Evolutionary conservation across 1,140 invertebrate species (phyloP).

Genomic region (Drosophila nasuta): DNA sequence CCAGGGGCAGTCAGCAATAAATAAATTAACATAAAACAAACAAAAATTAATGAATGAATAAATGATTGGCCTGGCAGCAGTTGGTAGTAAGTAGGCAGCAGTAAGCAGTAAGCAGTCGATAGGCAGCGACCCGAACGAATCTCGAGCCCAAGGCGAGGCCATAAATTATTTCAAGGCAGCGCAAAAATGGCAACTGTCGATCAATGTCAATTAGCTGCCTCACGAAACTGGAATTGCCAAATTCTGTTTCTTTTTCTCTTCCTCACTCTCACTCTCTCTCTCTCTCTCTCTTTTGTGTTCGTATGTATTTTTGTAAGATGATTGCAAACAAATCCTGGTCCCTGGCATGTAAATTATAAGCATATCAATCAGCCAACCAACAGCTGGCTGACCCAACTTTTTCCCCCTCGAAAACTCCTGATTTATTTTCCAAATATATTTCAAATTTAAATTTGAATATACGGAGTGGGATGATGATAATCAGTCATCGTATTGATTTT

Average conservation of each 20-base stretch:
- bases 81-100: background rate
- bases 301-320: background rate
- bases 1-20: constrained; percentile 60
- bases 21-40: constrained; percentile 83
- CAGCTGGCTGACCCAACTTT: constrained; percentile 30
- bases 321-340: constrained; percentile 32
- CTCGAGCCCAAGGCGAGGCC: constrained; percentile 20
- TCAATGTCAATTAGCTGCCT: constrained; percentile 73
- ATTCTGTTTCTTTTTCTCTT: constrained; percentile 1
- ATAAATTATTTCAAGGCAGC: constrained; percentile 69
- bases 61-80: constrained; percentile 60
- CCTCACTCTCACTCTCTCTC: background rate
- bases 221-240: constrained; percentile 16
- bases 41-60: constrained; percentile 82
- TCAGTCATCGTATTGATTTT: constrained; percentile 67
- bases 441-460: constrained; percentile 42
- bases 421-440: constrained; percentile 47
- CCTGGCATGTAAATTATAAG: constrained; percentile 40
- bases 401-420: background rate
- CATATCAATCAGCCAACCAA: constrained; percentile 47
- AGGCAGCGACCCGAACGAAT: background rate
- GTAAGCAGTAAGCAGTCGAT: background rate
- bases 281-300: constrained; percentile 3
- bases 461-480: constrained; percentile 10
- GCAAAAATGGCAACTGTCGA: constrained; percentile 75